These are phyloP conservation scores for Piscicola geometra DNA, from an alignment of 2,888 invertebrate species.

Conservation along the genomic window DNA sequence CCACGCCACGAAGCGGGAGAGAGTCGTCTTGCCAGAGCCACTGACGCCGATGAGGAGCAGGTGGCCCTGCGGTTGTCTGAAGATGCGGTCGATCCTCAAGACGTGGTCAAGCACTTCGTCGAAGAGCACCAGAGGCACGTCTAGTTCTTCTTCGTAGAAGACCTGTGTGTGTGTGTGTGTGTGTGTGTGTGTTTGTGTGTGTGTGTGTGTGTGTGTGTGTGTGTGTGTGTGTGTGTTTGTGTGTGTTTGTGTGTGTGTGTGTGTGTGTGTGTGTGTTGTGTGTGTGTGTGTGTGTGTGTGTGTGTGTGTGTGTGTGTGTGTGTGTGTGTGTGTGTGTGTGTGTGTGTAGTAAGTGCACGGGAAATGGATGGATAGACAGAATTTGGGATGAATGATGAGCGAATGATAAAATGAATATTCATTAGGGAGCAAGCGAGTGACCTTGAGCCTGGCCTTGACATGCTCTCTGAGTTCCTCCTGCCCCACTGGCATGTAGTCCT, in stretches of 20 bases:
- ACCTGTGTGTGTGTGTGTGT: conserved; percentile 59
- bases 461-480: conserved; percentile 91
- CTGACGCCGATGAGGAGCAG: conserved; percentile 94
- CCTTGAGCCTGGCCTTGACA: conserved; percentile 90
- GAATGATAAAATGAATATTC: not conserved
- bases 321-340: no score
- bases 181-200: no score
- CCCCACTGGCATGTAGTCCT: conserved; percentile 93
- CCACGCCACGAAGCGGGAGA: conserved; percentile 98
- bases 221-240: no score
- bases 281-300: no score
- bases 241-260: no score
- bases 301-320: no score
- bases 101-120: conserved; percentile 99
- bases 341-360: no score
- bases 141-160: conserved; percentile 98
- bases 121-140: conserved; percentile 94
- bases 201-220: no score
- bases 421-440: conserved; percentile 47
- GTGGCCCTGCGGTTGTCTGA: conserved; percentile 95
- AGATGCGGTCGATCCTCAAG: conserved; percentile 94
- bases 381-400: no score
- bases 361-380: no score
- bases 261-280: no score
- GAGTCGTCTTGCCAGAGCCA: conserved; percentile 96